A percentile compares a stretch with the other conserved stretches of the same genome.
phyloP scores from a whole-genome alignment of 1,140 invertebrate species.

The Calliphora vicina region DNA sequence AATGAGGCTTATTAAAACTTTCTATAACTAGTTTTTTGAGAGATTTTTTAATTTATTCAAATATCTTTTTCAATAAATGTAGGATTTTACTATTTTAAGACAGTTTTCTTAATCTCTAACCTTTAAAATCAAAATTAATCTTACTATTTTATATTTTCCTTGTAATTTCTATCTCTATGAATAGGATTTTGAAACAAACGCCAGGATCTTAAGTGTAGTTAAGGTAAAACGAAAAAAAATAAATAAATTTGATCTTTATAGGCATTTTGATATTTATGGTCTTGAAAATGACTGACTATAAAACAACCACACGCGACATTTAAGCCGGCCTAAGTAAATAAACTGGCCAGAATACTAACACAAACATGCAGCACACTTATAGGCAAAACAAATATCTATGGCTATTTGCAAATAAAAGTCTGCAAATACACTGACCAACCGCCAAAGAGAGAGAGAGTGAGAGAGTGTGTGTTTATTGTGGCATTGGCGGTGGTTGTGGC shows the following conservation, averaged over 20 bases:
- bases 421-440: not conserved
- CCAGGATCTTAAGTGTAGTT: no score
- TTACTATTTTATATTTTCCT: no score
- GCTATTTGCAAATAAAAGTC: not conserved
- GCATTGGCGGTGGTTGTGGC: not conserved
- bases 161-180: no score
- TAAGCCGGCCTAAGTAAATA: not conserved
- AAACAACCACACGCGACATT: conserved; percentile 8
- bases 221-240: not conserved
- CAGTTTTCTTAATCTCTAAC: no score
- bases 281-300: conserved; percentile 5
- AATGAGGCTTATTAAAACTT: no score
- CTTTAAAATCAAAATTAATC: no score
- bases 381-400: not conserved
- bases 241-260: not conserved
- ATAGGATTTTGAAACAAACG: no score
- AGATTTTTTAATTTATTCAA: no score
- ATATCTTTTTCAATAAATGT: no score
- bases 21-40: no score
- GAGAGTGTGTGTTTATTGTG: not conserved
- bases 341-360: not conserved
- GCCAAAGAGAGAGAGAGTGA: not conserved
- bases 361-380: not conserved
- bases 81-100: no score
- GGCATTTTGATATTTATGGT: conserved; percentile 4